Percentiles rank a stretch among this genome's conserved stretches.
phyloP scores from a whole-genome alignment of 2,888 invertebrate genomes.

The Cheilosia vulpina region DNA sequence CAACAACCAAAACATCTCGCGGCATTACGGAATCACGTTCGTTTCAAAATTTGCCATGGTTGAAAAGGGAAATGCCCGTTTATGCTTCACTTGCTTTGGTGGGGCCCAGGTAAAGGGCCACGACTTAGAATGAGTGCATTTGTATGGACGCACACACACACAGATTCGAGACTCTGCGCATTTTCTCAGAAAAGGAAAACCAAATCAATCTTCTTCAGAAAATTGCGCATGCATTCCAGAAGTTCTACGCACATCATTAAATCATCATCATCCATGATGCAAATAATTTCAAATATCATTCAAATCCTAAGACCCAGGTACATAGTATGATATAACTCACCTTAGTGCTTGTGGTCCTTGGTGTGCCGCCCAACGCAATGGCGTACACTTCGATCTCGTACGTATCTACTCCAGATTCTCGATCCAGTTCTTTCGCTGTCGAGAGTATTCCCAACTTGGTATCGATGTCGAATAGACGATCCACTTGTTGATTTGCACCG shows the following conservation, averaged over 20 bases:
- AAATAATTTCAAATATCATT: constrained; percentile 22
- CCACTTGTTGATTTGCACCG: constrained; percentile 87
- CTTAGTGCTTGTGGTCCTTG: constrained; percentile 92
- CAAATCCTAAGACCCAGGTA: not conserved
- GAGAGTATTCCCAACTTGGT: constrained; percentile 93
- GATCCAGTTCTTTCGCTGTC: constrained; percentile 92
- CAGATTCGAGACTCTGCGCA: constrained; percentile 1
- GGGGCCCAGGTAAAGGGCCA: constrained; percentile 29
- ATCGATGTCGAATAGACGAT: constrained; percentile 96
- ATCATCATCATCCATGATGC: constrained; percentile 38
- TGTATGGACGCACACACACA: not conserved
- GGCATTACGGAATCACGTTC: constrained; percentile 38
- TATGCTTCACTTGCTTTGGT: constrained; percentile 16
- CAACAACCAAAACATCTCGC: constrained; percentile 2
- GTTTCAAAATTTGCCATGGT: constrained; percentile 27
- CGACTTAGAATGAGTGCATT: constrained; percentile 31
- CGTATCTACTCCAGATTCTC: constrained; percentile 91
- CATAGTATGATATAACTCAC: constrained; percentile 85
- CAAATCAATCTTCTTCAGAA: constrained; percentile 41
- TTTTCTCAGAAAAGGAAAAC: constrained; percentile 31
- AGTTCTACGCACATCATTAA: constrained; percentile 41
- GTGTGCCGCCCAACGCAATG: constrained; percentile 89
- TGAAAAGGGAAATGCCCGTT: constrained; percentile 53
- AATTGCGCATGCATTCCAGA: constrained; percentile 47
- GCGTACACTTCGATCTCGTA: constrained; percentile 95